Percentiles rank a stretch among this genome's conserved stretches.
Evolutionary conservation across 2,888 invertebrate genomes (phyloP).

Genomic region (Latrodectus elegans): DNA sequence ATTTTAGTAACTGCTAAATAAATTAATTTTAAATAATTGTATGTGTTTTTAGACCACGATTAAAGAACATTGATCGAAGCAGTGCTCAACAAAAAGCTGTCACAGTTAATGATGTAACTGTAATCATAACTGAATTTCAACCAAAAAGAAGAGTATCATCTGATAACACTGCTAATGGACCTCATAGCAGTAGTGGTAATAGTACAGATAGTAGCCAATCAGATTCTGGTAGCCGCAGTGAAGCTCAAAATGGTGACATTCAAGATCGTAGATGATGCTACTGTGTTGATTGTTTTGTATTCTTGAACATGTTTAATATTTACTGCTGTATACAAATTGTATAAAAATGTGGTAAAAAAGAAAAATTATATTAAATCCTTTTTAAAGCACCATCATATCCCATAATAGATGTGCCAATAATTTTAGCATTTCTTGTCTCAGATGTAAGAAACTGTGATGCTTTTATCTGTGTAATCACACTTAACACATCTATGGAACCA

Average conservation of each 20-base stretch:
- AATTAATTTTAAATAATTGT: background rate
- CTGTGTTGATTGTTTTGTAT: slow-evolving; percentile 7
- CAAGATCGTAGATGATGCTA: slow-evolving; percentile 64
- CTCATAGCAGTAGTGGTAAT: slow-evolving; percentile 62
- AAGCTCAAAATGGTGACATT: slow-evolving; percentile 61
- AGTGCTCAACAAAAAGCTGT: slow-evolving; percentile 95
- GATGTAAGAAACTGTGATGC: slow-evolving; percentile 49
- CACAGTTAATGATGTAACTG: slow-evolving; percentile 97
- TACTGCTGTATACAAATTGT: slow-evolving; percentile 6
- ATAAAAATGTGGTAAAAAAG: slow-evolving; percentile 14
- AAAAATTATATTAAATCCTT: slow-evolving; percentile 33
- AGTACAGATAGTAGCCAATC: slow-evolving; percentile 68
- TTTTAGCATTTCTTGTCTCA: slow-evolving; percentile 37
- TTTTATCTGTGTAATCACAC: slow-evolving; percentile 7
- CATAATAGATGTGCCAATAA: slow-evolving; percentile 49
- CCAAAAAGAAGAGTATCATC: slow-evolving; percentile 72
- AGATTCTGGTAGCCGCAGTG: slow-evolving; percentile 66
- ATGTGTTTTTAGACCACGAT: slow-evolving; percentile 79
- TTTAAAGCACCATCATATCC: slow-evolving; percentile 32
- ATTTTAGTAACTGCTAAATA: slow-evolving; percentile 67
- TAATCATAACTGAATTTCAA: slow-evolving; percentile 92
- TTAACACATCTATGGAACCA: too few species aligned
- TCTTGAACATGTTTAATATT: slow-evolving; percentile 13
- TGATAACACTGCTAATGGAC: slow-evolving; percentile 68
- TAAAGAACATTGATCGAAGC: slow-evolving; percentile 94